phyloP scores from a whole-genome alignment of 1,140 invertebrate genomes.

The Melipona quadrifasciata region DNA sequence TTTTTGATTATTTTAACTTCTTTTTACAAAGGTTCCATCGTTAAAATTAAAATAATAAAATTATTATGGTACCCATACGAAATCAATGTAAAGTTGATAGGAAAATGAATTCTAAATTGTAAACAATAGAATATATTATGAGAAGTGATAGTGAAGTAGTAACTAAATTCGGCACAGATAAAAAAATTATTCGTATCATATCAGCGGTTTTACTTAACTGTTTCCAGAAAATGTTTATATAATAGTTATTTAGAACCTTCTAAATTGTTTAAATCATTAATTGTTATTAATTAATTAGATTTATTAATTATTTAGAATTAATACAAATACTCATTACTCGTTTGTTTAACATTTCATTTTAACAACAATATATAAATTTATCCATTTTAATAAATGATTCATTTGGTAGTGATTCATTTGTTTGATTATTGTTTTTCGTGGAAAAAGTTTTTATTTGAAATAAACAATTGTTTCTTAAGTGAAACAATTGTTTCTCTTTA shows the following conservation, averaged over 20 bases:
- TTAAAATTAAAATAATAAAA: no score
- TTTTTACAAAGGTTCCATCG: no score
- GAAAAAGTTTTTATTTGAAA: conserved; percentile 10
- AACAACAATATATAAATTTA: neutral
- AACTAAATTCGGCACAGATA: no score
- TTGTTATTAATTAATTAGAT: neutral
- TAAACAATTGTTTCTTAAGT: neutral
- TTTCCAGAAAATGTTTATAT: neutral
- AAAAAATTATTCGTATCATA: no score
- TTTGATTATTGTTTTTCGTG: neutral
- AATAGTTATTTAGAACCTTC: neutral
- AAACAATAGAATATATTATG: no score
- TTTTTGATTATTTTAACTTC: no score
- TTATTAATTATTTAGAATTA: neutral
- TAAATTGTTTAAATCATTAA: neutral
- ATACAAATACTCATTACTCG: neutral
- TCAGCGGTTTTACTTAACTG: neutral
- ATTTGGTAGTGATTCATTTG: neutral
- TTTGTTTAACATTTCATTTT: neutral
- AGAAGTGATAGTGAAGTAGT: no score
- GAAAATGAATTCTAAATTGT: no score
- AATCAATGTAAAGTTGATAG: no score
- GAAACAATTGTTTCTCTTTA: no score
- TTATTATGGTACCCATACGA: no score
- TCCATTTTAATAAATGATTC: no score